phyloP scores from a whole-genome alignment of 2,113 vertebrate genomes.

The Muntiacus reevesi region DNA sequence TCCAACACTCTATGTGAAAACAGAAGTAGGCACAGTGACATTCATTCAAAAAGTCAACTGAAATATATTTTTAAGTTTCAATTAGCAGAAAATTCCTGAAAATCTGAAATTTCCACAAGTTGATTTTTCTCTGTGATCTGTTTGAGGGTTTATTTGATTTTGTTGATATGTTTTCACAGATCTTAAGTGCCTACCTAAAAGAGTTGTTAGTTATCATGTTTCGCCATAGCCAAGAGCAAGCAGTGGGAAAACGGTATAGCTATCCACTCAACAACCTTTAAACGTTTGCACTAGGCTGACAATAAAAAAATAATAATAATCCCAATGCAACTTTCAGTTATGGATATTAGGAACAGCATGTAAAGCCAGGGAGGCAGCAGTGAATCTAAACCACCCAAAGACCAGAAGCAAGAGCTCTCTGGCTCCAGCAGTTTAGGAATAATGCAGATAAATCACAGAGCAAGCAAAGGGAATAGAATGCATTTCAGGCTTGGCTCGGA shows the following conservation, averaged over 20 bases:
- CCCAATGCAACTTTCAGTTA: slow-evolving; percentile 1
- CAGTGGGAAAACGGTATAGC: neutral
- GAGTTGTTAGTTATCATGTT: neutral
- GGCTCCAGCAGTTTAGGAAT: slow-evolving; percentile 39
- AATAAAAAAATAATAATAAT: slow-evolving; percentile 35
- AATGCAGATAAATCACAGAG: slow-evolving; percentile 61
- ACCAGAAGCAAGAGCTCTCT: slow-evolving; percentile 22
- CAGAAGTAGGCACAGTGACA: slow-evolving; percentile 42
- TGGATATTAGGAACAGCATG: slow-evolving; percentile 11
- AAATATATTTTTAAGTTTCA: slow-evolving; percentile 63
- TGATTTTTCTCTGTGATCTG: neutral
- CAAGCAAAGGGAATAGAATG: slow-evolving; percentile 48
- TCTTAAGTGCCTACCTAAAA: neutral
- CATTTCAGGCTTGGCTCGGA: slow-evolving; percentile 44
- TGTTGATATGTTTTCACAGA: slow-evolving; percentile 11
- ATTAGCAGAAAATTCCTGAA: slow-evolving; percentile 42
- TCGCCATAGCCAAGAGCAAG: neutral
- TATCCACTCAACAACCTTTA: neutral
- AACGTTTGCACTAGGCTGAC: neutral
- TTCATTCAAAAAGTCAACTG: slow-evolving; percentile 56
- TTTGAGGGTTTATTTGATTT: slow-evolving; percentile 2
- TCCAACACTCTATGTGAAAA: slow-evolving; percentile 64
- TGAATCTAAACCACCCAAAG: slow-evolving; percentile 47
- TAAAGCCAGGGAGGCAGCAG: neutral
- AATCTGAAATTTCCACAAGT: neutral